Percentiles rank a stretch among this genome's conserved stretches.
These are phyloP conservation scores for Psittacara wagleri DNA, from an alignment of 2,113 vertebrate genomes.

Conservation along the genomic window DNA sequence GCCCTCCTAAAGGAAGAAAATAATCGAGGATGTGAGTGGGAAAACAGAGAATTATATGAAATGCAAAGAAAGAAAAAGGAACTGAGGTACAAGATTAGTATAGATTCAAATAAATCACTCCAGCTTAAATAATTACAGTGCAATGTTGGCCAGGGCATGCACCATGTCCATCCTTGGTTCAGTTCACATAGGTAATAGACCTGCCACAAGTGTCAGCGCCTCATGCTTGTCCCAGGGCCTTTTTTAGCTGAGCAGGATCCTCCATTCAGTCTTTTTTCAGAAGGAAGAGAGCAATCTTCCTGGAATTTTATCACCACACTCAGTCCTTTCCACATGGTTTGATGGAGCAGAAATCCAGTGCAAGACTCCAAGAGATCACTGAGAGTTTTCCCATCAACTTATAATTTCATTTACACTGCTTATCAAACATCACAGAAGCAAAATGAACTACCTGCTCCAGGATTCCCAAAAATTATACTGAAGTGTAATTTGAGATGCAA, in stretches of 20 bases:
- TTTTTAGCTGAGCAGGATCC: background rate
- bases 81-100: background rate
- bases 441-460: background rate
- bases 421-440: background rate
- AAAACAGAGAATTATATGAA: background rate
- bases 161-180: background rate
- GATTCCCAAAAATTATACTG: background rate
- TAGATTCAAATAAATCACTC: background rate
- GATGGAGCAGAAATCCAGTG: accelerated
- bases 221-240: background rate
- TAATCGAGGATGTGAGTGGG: background rate
- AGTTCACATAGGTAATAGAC: background rate
- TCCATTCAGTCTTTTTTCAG: background rate
- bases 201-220: background rate
- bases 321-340: background rate
- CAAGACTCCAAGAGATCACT: background rate
- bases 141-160: background rate
- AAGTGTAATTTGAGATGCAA: background rate
- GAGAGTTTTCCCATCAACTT: background rate
- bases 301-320: background rate
- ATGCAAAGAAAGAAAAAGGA: background rate
- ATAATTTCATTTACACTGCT: background rate
- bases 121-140: background rate
- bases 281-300: background rate
- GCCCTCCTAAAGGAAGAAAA: background rate